Evolutionary conservation across 2,888 invertebrate species (phyloP), one percentile per base, ranked within the genome.

Genomic region (Osedax fenrisi): DNA sequence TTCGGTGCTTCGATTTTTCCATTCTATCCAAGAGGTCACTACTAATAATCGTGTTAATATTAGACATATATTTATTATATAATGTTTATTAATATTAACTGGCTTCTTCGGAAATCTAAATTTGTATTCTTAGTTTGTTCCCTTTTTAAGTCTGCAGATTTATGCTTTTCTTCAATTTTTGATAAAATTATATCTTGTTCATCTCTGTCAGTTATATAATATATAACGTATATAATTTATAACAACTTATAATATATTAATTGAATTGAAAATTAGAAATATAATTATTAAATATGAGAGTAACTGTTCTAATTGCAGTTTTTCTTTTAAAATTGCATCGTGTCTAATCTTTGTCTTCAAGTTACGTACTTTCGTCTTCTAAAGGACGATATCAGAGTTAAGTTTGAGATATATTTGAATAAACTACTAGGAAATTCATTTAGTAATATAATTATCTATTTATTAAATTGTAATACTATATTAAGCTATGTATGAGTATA

Each of bases 21-120:
- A 79, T 76, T 72, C 78, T 80, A 69, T 79, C 79, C 75, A 81
- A 80, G 72, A 82, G 76, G 59, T 81, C 81, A 67, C 77, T 75
- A 68, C 82, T 82, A 75, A 10, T 76, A 68, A 67, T 10, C 13
- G 22, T 25, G 27, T 26, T 41, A 41, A 41, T 41, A 41, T 41
- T 41, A 41, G 5, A 17, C 41, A 41, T 41, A 41, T 17, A 41
- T 41, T 41, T 5, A 41, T 10, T 41, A 41, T 41, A 17, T 41
- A 17, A 41, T 10, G 17, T 41, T 10, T 41, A 41, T 41, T 41
- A 41, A 41, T 41, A 41, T 17, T 10, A 41, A 41, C 41, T 41
- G 41, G 41, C 41, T 41, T 41, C 41, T 41, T 41, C 41, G 5
- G 41, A 41, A 41, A 41, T 41, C 41, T 41, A 41, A 10, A 41